These are phyloP conservation scores for Epizoanthus illoricatus DNA, from an alignment of 92 coral and sea anemone genomes.

Conservation along the genomic window DNA sequence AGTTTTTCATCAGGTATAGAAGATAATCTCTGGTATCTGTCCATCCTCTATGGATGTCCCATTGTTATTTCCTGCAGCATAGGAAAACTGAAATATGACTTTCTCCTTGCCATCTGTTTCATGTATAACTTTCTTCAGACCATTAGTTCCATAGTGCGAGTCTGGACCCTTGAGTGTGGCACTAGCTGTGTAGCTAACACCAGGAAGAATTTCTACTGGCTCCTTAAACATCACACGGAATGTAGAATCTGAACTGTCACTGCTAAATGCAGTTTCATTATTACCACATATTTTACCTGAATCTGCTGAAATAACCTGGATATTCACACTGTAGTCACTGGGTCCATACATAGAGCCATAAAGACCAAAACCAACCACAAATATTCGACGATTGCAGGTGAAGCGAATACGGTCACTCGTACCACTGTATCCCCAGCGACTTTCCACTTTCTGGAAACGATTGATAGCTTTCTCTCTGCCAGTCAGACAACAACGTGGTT, in stretches of 20 bases:
- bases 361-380: conserved; percentile 93
- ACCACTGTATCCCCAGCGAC: conserved; percentile 99
- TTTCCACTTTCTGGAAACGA: conserved; percentile 89
- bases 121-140: conserved; percentile 80
- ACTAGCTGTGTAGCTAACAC: conserved; percentile 80
- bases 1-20: conserved; percentile 71
- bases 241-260: conserved; percentile 86
- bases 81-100: conserved; percentile 84
- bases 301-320: conserved; percentile 76
- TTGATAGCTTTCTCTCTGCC: conserved; percentile 87
- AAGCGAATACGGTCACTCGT: conserved; percentile 97
- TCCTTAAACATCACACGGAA: conserved; percentile 97
- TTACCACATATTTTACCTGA: conserved; percentile 79
- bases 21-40: conserved; percentile 94
- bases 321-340: conserved; percentile 90
- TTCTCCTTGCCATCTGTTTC: conserved; percentile 84
- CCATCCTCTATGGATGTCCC: conserved; percentile 99
- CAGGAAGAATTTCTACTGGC: conserved; percentile 82
- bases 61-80: conserved; percentile 95
- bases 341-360: conserved; percentile 98
- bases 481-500: conserved; percentile 92
- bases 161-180: conserved; percentile 96
- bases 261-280: conserved; percentile 94
- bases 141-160: conserved; percentile 95
- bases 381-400: conserved; percentile 79